A percentile compares a stretch with the other conserved stretches of the same genome.
These are phyloP conservation scores for Drosophila subsilvestris DNA, from an alignment of 2,888 invertebrate genomes.

Conservation along the genomic window DNA sequence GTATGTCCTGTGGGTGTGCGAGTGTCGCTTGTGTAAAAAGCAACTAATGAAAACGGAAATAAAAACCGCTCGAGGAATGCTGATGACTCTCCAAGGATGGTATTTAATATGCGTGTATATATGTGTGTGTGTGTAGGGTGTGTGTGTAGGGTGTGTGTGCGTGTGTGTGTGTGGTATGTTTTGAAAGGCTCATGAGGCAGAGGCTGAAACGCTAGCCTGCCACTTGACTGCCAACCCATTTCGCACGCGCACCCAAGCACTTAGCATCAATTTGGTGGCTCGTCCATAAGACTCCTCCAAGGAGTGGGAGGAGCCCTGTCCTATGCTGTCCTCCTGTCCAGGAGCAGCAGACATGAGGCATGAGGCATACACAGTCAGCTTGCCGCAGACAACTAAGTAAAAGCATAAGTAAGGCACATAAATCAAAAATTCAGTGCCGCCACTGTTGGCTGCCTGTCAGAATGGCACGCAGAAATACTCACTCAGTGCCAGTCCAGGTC, in stretches of 20 bases:
- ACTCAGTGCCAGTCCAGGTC: conserved; percentile 52
- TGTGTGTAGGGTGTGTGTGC: conserved; percentile 22
- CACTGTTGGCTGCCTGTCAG: conserved; percentile 71
- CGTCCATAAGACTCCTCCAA: conserved; percentile 61
- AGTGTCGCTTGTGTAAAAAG: conserved; percentile 76
- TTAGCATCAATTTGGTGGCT: conserved; percentile 77
- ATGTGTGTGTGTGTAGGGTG: conserved; percentile 35
- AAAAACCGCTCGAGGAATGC: conserved; percentile 80
- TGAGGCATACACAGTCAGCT: conserved; percentile 8
- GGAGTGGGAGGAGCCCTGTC: conserved; percentile 10
- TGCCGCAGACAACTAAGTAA: conserved; percentile 71
- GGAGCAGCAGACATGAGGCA: too few relatives aligned
- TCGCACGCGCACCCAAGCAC: conserved; percentile 76
- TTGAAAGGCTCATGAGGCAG: conserved; percentile 54
- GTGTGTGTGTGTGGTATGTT: conserved; percentile 38
- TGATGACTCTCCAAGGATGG: conserved; percentile 81
- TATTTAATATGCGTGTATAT: conserved; percentile 70
- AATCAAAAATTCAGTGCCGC: conserved; percentile 83
- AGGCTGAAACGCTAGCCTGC: conserved; percentile 19
- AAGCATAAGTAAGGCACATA: conserved; percentile 82
- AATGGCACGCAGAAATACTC: conserved; percentile 78
- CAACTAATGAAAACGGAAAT: conserved; percentile 80
- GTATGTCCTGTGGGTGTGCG: conserved; percentile 43
- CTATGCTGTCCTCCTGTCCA: too few relatives aligned
- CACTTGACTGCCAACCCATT: conserved; percentile 63